Evolutionary conservation across 2,797 vertebrate species (phyloP).

Genomic region (Parambassis ranga): DNA sequence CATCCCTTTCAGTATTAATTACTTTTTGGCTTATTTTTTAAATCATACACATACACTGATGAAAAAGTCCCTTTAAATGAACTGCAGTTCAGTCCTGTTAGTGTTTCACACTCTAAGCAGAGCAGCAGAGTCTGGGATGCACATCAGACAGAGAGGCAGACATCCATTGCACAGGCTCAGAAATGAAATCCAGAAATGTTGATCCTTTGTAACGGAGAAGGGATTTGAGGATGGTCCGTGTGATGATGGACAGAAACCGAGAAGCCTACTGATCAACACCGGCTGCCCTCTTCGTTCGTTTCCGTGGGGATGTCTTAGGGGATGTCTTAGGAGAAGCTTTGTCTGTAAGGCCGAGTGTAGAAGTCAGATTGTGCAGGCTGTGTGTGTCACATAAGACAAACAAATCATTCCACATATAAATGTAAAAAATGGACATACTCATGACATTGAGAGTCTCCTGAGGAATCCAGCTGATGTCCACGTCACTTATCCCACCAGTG

Average conservation of each 20-base stretch:
- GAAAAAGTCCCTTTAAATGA: constrained; percentile 19
- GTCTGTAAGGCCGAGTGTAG: constrained; percentile 62
- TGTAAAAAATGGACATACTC: constrained; percentile 70
- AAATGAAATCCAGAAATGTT: constrained; percentile 10
- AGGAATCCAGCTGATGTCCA: constrained; percentile 86
- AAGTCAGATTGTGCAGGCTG: background rate
- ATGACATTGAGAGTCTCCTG: constrained; percentile 83
- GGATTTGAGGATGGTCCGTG: constrained; percentile 21
- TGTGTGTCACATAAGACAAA: too few relatives aligned
- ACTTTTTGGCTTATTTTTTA: constrained; percentile 2
- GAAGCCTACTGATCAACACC: constrained; percentile 71
- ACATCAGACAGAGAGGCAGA: constrained; percentile 10
- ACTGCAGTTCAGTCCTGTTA: constrained; percentile 13
- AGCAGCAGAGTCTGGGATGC: constrained; percentile 27
- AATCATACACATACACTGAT: background rate
- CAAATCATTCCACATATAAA: too few relatives aligned
- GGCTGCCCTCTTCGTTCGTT: constrained; percentile 76
- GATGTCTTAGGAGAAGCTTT: constrained; percentile 78
- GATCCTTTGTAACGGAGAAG: constrained; percentile 21
- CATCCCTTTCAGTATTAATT: background rate
- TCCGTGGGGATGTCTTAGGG: constrained; percentile 78
- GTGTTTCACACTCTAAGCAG: constrained; percentile 13
- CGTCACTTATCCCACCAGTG: constrained; percentile 71
- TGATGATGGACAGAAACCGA: constrained; percentile 8
- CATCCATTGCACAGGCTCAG: constrained; percentile 7